These are phyloP conservation scores for Phalanger gymnotis DNA, from an alignment of 2,797 vertebrate species.

Conservation along the genomic window DNA sequence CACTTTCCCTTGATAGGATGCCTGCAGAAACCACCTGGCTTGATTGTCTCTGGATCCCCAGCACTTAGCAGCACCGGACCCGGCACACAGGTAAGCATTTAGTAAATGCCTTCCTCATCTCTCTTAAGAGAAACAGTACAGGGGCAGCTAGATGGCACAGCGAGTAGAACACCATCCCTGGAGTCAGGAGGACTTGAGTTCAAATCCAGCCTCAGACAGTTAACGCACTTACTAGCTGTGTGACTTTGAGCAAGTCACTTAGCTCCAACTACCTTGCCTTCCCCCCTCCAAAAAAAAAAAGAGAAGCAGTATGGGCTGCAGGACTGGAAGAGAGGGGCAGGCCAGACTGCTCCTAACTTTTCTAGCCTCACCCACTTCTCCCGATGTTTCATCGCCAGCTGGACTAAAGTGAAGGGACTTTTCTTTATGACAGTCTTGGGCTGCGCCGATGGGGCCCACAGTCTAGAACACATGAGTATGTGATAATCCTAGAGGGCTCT, in stretches of 20 bases:
- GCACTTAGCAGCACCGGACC: background rate
- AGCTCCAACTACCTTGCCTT: too few species aligned
- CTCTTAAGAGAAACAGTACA: background rate
- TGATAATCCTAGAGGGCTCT: background rate
- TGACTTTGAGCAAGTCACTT: too few species aligned
- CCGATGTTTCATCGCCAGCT: background rate
- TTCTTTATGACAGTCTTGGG: background rate
- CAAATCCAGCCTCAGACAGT: too few species aligned
- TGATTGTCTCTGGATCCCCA: background rate
- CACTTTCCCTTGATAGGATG: background rate
- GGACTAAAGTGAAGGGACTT: background rate
- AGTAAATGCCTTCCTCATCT: background rate
- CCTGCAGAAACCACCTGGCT: background rate
- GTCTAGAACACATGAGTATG: background rate
- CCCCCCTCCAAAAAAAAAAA: too few species aligned
- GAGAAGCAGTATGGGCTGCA: background rate
- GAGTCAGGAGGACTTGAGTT: too few species aligned
- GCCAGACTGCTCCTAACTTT: background rate
- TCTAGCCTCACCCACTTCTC: background rate
- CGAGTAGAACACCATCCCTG: too few species aligned
- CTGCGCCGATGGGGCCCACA: background rate
- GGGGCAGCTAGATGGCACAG: too few species aligned
- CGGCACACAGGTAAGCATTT: background rate
- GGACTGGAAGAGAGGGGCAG: background rate
- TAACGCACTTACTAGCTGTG: too few species aligned